These are phyloP conservation scores for Etheostoma perlongum DNA, from an alignment of 2,797 vertebrate species.

Conservation along the genomic window DNA sequence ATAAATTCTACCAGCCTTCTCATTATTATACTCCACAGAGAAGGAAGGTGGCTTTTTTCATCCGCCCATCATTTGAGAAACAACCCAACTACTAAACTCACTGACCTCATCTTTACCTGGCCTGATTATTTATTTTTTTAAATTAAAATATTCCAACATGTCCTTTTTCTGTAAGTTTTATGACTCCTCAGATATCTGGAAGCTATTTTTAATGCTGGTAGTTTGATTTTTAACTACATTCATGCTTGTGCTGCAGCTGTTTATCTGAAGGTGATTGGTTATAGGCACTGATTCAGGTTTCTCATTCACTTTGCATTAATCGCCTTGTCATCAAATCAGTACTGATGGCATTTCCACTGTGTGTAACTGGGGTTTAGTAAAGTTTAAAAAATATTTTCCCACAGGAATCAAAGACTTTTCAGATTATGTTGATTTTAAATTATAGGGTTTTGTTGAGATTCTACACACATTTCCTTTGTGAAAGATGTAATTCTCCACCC, in stretches of 20 bases:
- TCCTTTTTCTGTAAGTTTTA: constrained; percentile 52
- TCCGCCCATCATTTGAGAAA: constrained; percentile 54
- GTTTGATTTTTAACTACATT: constrained; percentile 76
- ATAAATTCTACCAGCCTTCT: constrained; percentile 79
- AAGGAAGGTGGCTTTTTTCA: constrained; percentile 86
- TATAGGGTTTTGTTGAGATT: neutral
- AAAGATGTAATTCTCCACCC: neutral
- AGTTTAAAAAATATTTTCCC: constrained; percentile 11
- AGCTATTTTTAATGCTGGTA: constrained; percentile 69
- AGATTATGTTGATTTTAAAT: constrained; percentile 1
- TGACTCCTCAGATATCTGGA: constrained; percentile 54
- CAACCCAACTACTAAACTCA: constrained; percentile 40
- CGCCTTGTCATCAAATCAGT: constrained; percentile 15
- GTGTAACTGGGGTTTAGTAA: constrained; percentile 5
- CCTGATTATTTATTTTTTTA: constrained; percentile 19
- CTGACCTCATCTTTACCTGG: constrained; percentile 26
- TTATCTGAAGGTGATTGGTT: constrained; percentile 68
- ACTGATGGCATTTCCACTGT: constrained; percentile 21
- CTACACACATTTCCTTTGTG: neutral
- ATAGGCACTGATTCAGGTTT: constrained; percentile 74
- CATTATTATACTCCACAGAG: constrained; percentile 71
- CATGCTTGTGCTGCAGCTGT: constrained; percentile 75
- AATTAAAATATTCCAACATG: constrained; percentile 14
- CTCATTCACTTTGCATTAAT: constrained; percentile 23
- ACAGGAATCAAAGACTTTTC: constrained; percentile 14